Evolutionary conservation across 2,888 invertebrate genomes (phyloP), one percentile per base, ranked within the genome.

Genomic region (Steromphala cineraria): DNA sequence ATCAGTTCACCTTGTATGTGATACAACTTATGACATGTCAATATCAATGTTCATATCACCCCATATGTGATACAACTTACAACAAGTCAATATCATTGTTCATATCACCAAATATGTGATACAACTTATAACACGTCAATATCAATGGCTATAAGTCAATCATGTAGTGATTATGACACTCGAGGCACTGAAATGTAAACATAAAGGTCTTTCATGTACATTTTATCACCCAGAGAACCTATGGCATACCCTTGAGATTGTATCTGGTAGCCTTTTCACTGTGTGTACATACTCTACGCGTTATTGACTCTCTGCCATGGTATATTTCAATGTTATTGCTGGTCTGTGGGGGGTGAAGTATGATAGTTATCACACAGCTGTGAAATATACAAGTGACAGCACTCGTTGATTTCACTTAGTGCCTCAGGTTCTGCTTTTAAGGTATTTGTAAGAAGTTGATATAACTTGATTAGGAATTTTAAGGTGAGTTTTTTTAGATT

Each of bases 321-420:
- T 62, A 10, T 62, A 28, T 62, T 62, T 28, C 28, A 62, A 62
- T 62, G 28, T 62, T 62, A 62, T 62, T 62, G 28, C 28, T 62
- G 62, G 62, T 62, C 28, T 28, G 62, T 62, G 62, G 62, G 62
- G 56, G 62, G 62, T 62, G 24, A 24, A 62, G 28, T 62, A 62
- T 31, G 28, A 62, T 31, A 62, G 24, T 62, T 62, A 62, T 62
- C 62, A 28, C 62, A 19, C 62, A 62, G 13, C 62, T 28, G 62
- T 62, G 62, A 62, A 62, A 62, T 62, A 28, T 62, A 62, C 62
- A 62, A 62, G 62, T 62, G 62, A 28, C 62, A 62, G 62, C 62
- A 62, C 62, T 62, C 53, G 46, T 13, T 46, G 46, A 46, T 46
- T 46, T 46, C 46, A 46, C 46, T 10, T 46, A 46, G 8, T 46